These are phyloP conservation scores for Tetropium fuscum DNA, from an alignment of 2,888 invertebrate genomes.

Conservation along the genomic window DNA sequence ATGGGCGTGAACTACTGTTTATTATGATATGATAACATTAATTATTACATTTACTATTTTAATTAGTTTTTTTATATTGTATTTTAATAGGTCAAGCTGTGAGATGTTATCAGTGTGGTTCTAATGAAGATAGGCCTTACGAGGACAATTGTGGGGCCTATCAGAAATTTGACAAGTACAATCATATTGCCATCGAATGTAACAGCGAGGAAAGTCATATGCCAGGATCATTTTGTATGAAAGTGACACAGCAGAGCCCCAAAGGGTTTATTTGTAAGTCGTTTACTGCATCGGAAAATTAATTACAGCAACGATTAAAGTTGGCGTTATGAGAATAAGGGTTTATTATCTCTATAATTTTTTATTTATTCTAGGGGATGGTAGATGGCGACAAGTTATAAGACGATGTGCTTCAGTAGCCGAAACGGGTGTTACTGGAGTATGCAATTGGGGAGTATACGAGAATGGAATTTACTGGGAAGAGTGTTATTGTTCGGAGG, in stretches of 20 bases:
- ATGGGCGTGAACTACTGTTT: slow-evolving; percentile 20
- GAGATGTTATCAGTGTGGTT: slow-evolving; percentile 95
- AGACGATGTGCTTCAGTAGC: slow-evolving; percentile 91
- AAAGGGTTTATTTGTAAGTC: slow-evolving; percentile 94
- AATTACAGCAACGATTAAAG: not conserved
- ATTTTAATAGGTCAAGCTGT: slow-evolving; percentile 73
- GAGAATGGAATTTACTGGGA: slow-evolving; percentile 97
- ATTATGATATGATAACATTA: too few relatives aligned
- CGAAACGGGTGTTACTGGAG: slow-evolving; percentile 92
- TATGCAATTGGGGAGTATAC: slow-evolving; percentile 96
- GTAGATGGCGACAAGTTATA: slow-evolving; percentile 92
- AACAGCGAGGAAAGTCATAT: slow-evolving; percentile 93
- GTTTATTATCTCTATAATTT: not conserved
- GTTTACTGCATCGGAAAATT: not conserved
- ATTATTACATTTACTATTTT: not conserved
- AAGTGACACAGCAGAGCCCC: slow-evolving; percentile 93
- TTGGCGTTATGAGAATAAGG: not conserved
- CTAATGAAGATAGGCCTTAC: slow-evolving; percentile 82
- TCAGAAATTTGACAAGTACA: slow-evolving; percentile 82
- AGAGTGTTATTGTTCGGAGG: slow-evolving; percentile 94
- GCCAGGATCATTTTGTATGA: slow-evolving; percentile 97
- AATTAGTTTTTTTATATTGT: not conserved
- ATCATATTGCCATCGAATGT: slow-evolving; percentile 93
- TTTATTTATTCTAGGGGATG: slow-evolving; percentile 84
- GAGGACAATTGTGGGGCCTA: slow-evolving; percentile 94